Evolutionary conservation across 2,113 vertebrate species (phyloP).

Genomic region (Dipodomys spectabilis): DNA sequence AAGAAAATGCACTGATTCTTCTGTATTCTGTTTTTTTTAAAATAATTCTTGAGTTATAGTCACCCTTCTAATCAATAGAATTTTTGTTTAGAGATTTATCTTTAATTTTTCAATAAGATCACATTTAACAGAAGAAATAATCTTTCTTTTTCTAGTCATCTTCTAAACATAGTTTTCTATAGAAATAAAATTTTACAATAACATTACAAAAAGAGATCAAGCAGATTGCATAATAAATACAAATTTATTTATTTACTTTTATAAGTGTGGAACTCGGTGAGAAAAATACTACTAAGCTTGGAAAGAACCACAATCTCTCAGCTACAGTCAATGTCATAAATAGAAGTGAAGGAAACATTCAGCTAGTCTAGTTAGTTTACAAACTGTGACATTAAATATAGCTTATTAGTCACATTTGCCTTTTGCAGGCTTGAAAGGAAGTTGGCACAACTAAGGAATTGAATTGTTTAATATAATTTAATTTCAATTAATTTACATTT

Average conservation of each 20-base stretch:
- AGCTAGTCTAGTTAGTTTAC: not conserved
- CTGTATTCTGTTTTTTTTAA: not conserved
- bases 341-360: not conserved
- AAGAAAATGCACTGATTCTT: constrained; percentile 10
- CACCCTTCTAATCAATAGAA: not conserved
- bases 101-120: not conserved
- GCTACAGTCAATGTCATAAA: not conserved
- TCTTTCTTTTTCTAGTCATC: not conserved
- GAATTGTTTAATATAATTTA: not conserved
- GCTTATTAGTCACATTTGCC: not conserved
- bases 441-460: not conserved
- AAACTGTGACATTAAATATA: not conserved
- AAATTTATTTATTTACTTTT: not conserved
- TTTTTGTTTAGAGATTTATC: not conserved
- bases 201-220: not conserved
- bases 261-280: not conserved
- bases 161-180: not conserved
- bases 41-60: not conserved
- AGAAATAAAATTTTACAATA: not conserved
- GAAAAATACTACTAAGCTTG: not conserved
- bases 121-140: not conserved
- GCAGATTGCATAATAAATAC: not conserved
- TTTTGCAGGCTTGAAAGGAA: not conserved
- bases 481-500: not conserved
- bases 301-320: not conserved